Conservation (phyloP, 2,797 vertebrate genomes). For the Salmo trutta region DNA sequence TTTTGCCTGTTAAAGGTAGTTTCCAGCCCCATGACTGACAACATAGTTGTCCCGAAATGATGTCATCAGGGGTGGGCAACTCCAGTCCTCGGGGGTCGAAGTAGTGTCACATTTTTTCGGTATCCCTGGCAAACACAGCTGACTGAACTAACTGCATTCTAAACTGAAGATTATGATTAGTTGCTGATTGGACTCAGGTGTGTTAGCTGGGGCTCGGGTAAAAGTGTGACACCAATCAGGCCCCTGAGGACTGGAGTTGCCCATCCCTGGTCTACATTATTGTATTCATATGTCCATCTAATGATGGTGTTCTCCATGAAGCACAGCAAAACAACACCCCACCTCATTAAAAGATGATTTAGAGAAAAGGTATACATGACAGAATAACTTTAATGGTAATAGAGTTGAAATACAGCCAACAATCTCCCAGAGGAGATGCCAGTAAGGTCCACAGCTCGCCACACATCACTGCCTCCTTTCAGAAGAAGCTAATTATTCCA, state of each 20-base stretch:
- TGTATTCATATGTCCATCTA: background rate
- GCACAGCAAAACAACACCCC: background rate
- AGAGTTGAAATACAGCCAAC: background rate
- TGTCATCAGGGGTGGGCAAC: background rate
- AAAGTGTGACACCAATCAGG: too few species aligned
- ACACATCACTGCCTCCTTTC: conserved; percentile 10
- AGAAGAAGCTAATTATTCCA: conserved; percentile 15
- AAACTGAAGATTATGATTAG: too few species aligned
- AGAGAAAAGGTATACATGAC: background rate
- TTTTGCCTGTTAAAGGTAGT: background rate
- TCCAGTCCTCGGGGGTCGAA: too few species aligned
- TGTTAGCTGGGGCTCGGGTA: too few species aligned
- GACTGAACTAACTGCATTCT: too few species aligned
- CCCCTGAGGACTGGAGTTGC: too few species aligned
- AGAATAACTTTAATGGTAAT: background rate
- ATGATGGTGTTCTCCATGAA: background rate
- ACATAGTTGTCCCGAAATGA: background rate
- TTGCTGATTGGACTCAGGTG: too few species aligned
- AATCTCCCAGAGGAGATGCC: conserved; percentile 13
- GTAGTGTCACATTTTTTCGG: too few species aligned
- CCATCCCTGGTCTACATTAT: background rate
- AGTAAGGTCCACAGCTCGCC: conserved; percentile 24
- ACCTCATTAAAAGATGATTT: background rate
- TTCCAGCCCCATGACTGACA: background rate
- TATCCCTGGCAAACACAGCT: too few species aligned